Conservation (phyloP, 2,113 vertebrate genomes). For the Ameiurus melas region DNA sequence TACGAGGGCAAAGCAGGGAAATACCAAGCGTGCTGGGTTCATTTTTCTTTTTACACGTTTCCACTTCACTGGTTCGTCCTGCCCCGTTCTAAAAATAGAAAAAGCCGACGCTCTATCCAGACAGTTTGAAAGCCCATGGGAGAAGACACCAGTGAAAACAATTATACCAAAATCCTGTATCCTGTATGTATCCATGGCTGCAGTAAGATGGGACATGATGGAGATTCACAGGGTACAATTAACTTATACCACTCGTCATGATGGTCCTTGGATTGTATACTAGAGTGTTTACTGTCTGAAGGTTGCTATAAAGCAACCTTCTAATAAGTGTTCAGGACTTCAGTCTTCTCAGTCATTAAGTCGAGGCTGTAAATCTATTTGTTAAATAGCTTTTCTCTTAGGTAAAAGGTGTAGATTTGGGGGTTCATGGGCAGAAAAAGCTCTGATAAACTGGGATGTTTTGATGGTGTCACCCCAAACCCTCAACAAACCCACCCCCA, state of each 20-base stretch:
- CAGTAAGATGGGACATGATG: neutral
- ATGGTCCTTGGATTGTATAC: neutral
- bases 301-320: neutral
- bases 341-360: neutral
- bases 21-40: neutral
- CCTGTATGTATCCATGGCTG: too few relatives aligned
- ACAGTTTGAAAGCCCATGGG: constrained; percentile 1
- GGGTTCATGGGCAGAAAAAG: neutral
- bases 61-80: neutral
- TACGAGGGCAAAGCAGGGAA: neutral
- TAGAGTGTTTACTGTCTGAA: too few relatives aligned
- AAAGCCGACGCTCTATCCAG: neutral
- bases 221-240: neutral
- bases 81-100: constrained; percentile 1
- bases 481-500: too few relatives aligned
- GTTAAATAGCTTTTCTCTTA: neutral
- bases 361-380: neutral
- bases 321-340: neutral
- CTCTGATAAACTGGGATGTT: neutral
- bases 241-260: neutral
- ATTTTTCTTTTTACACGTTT: neutral
- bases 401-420: neutral
- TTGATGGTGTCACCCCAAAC: neutral
- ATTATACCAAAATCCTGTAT: neutral
- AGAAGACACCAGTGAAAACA: neutral